phyloP scores from a whole-genome alignment of 2,888 invertebrate species.

The Argyresthia goedartella region DNA sequence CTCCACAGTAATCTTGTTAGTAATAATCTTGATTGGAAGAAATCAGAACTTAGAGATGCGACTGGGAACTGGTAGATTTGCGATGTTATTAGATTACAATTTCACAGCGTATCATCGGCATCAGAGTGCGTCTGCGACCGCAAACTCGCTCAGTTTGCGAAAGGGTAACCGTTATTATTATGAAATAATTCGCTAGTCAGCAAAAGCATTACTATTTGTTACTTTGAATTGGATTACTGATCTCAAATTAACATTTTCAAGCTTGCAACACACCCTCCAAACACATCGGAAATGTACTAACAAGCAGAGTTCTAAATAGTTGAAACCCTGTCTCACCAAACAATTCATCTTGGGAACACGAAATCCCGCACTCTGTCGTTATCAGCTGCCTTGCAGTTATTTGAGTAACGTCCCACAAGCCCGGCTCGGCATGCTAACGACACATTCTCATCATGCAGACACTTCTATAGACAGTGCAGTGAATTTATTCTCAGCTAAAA shows the following conservation, averaged over 20 bases:
- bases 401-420: slow-evolving; percentile 28
- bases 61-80: slow-evolving; percentile 6
- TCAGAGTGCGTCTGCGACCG: slow-evolving; percentile 2
- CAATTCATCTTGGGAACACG: slow-evolving; percentile 2
- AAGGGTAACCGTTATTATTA: slow-evolving; percentile 50
- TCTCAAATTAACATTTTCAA: neutral
- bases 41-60: slow-evolving; percentile 4
- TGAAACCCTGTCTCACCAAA: neutral
- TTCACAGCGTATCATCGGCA: slow-evolving; percentile 10
- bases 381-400: slow-evolving; percentile 36
- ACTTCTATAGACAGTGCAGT: no score
- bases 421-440: slow-evolving; percentile 2
- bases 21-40: slow-evolving; percentile 8
- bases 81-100: slow-evolving; percentile 19
- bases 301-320: neutral
- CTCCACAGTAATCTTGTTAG: slow-evolving; percentile 6
- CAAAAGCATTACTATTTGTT: neutral
- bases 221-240: slow-evolving; percentile 1
- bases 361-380: slow-evolving; percentile 18
- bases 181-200: slow-evolving; percentile 38
- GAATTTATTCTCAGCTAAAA: slow-evolving; percentile 1
- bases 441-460: neutral
- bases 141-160: slow-evolving; percentile 29
- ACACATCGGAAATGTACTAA: neutral
- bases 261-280: neutral